Percentiles rank a stretch among this genome's conserved stretches.
Evolutionary conservation across 1,140 invertebrate species (phyloP).

Genomic region (Danaus plexippus): DNA sequence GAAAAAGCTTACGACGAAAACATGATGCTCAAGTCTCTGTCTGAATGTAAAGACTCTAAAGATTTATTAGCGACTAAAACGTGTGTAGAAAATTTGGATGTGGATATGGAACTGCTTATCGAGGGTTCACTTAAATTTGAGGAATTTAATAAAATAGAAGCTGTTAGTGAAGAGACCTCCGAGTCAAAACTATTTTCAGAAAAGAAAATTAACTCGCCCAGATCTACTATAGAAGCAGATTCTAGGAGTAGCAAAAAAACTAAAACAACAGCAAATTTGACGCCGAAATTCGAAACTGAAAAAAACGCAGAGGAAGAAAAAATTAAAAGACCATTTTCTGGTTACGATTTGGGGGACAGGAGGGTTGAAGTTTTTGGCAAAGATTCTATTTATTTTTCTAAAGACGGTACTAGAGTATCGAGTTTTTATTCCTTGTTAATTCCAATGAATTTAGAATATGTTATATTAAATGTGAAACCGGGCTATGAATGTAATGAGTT

Average conservation of each 20-base stretch:
- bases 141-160: conserved; percentile 32
- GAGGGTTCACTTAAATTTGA: conserved; percentile 61
- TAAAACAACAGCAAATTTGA: conserved; percentile 28
- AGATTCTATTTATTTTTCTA: conserved; percentile 56
- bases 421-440: conserved; percentile 59
- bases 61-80: conserved; percentile 27
- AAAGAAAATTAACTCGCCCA: conserved; percentile 28
- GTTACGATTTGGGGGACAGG: conserved; percentile 64
- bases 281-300: conserved; percentile 20
- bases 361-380: conserved; percentile 68
- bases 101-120: conserved; percentile 52
- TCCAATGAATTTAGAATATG: conserved; percentile 50
- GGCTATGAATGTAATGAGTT: conserved; percentile 45
- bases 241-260: conserved; percentile 41
- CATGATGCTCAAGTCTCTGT: conserved; percentile 29
- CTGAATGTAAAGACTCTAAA: conserved; percentile 33
- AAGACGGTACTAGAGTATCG: conserved; percentile 59
- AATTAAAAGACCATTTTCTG: conserved; percentile 41
- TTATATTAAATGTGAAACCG: conserved; percentile 39
- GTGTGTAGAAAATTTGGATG: conserved; percentile 44
- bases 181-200: conserved; percentile 17
- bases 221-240: conserved; percentile 26
- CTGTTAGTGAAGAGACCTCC: conserved; percentile 18
- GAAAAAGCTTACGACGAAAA: conserved; percentile 54
- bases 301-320: conserved; percentile 5